Evolutionary conservation across 2,888 invertebrate species (phyloP).

Genomic region (Hydrotaea diabolus): DNA sequence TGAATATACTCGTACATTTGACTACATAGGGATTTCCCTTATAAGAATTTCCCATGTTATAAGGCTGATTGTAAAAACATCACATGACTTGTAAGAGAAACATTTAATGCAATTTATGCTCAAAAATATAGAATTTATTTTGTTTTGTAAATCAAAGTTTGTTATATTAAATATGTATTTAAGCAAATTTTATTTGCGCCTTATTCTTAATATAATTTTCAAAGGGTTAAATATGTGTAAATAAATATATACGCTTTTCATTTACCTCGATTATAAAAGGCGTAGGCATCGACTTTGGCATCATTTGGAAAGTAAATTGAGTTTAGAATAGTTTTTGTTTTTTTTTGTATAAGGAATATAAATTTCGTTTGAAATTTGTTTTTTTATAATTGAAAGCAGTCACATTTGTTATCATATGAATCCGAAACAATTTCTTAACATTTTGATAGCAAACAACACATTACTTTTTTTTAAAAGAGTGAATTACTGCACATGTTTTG

Average conservation of each 20-base stretch:
- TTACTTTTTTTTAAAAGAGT: too few relatives aligned
- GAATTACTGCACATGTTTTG: neutral
- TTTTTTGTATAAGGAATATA: too few relatives aligned
- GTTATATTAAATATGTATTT: constrained; percentile 1
- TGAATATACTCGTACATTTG: too few relatives aligned
- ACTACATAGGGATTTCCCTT: too few relatives aligned
- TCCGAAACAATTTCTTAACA: neutral
- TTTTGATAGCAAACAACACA: neutral
- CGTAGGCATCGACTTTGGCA: neutral
- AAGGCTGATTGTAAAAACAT: too few relatives aligned
- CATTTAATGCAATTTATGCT: too few relatives aligned
- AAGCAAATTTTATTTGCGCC: constrained; percentile 30
- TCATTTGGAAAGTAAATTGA: too few relatives aligned
- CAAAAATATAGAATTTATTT: constrained; percentile 40
- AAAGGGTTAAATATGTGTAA: neutral
- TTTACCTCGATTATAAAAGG: neutral
- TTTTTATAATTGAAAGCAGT: too few relatives aligned
- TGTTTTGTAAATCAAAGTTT: neutral
- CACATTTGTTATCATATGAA: neutral
- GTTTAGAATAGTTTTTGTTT: too few relatives aligned
- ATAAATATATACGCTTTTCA: neutral
- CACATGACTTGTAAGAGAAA: too few relatives aligned
- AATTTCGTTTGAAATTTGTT: too few relatives aligned
- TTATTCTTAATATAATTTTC: neutral
- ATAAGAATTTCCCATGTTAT: too few relatives aligned